phyloP scores from a whole-genome alignment of 2,888 invertebrate species.

The Caenorhabditis sp. region DNA sequence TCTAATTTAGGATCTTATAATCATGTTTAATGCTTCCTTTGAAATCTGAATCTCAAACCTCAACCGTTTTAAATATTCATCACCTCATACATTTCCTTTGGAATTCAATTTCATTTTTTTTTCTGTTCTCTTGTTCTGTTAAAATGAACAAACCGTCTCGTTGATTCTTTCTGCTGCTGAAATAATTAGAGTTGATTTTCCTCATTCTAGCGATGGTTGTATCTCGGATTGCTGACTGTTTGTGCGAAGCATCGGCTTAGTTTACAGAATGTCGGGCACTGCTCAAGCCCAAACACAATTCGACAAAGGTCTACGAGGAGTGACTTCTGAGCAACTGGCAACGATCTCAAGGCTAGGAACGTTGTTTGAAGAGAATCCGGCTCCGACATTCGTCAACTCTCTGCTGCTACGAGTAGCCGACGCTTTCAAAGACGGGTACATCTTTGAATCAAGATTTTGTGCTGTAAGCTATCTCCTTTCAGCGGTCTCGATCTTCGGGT shows the following conservation, averaged over 20 bases:
- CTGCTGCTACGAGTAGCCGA: conserved; percentile 95
- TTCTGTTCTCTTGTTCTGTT: background rate
- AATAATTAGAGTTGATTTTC: background rate
- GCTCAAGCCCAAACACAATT: conserved; percentile 15
- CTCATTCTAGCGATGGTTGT: background rate
- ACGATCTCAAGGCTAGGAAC: conserved; percentile 96
- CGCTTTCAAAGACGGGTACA: conserved; percentile 89
- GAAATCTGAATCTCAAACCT: background rate
- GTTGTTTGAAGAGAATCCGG: conserved; percentile 97
- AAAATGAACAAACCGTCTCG: background rate
- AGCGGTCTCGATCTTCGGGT: conserved; percentile 92
- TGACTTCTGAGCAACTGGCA: conserved; percentile 92
- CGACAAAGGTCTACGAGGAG: conserved; percentile 31
- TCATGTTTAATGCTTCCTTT: background rate
- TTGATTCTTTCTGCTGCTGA: background rate
- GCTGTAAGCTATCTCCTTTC: background rate
- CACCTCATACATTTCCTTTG: background rate
- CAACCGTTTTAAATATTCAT: background rate
- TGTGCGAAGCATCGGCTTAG: no score
- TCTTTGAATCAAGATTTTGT: background rate
- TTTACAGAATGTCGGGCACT: conserved; percentile 40
- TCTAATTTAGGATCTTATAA: conserved; percentile 5
- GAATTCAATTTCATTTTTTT: background rate
- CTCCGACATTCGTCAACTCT: conserved; percentile 97
- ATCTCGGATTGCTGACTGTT: background rate